These are phyloP conservation scores for Crossaster papposus DNA, from an alignment of 53 echinoderm and acorn worm species.

Conservation along the genomic window DNA sequence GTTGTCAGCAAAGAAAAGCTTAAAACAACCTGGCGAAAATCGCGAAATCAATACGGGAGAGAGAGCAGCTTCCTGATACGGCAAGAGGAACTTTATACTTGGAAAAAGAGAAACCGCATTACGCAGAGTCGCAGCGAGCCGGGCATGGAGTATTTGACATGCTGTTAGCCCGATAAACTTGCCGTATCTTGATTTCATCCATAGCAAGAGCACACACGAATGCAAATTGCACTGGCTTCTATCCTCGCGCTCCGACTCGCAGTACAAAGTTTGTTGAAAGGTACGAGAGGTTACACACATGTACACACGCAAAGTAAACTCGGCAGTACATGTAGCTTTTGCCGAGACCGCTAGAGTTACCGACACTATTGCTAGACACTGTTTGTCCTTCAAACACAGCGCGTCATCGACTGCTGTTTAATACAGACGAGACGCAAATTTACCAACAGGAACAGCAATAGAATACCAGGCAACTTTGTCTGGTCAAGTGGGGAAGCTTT, in stretches of 20 bases:
- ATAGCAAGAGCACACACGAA: neutral
- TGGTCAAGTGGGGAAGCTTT: conserved; percentile 18
- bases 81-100: neutral
- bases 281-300: conserved; percentile 22
- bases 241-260: neutral
- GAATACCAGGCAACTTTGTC: conserved; percentile 11
- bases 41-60: conserved; percentile 39
- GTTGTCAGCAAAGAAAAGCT: neutral
- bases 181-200: conserved; percentile 5
- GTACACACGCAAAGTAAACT: neutral
- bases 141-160: conserved; percentile 46
- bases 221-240: neutral
- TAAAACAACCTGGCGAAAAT: neutral
- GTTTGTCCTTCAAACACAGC: conserved; percentile 40
- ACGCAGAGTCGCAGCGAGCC: neutral
- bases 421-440: conserved; percentile 5
- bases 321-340: neutral
- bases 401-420: conserved; percentile 10
- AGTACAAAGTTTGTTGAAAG: neutral
- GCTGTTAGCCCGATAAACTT: conserved; percentile 46
- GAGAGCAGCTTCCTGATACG: neutral
- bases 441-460: neutral
- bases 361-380: neutral
- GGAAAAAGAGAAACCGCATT: neutral
- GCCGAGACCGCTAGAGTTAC: neutral